Evolutionary conservation across 2,797 vertebrate genomes (phyloP), one percentile per base, ranked within the genome.

Genomic region (Chlorospingus flavigularis): DNA sequence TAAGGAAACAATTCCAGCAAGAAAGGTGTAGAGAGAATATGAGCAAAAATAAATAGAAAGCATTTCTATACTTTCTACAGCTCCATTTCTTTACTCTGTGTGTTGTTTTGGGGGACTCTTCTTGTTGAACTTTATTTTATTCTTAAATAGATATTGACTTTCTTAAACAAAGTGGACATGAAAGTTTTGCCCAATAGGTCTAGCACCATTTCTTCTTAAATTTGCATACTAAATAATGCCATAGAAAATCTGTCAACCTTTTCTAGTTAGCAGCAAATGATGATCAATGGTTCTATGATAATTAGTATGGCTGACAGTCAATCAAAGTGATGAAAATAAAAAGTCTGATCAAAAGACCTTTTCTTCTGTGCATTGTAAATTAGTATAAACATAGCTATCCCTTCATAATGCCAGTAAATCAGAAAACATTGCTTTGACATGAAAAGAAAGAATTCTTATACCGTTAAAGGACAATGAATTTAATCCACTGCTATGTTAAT

Each of bases 311-410:
- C 28, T 96, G 94, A 94, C 95, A 80, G 94, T 96, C 96, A 97
- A 92, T 95, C 94, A 94, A 97, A 96, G 63, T 90, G 68, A 86
- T 78, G 91, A 89, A 97, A 96, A 96, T 93, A 86, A 86, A 92
- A 97, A 88, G 63, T 84, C 89, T 93, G 95, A 96, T 97, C 95
- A 96, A 97, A 97, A 95, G 96, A 86, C 58, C 79, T 94, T 95
- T 95, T 94, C 75, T 94, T 95, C 86, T 86, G 33, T 96, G 93
- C 90, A 91, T 90, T 96, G 54, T 92, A 71, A 95, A 97, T 97
- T 90, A 96, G 87, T 75, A 92, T 86, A 91, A 94, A 86, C 47
- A 78, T 51, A 90, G 37, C 54, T 40, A 90, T 90, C 73, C 62
- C 72, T 90, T 95, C 72, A 80, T 80, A 86, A 54, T 30, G 19